These are phyloP conservation scores for Odobenus rosmarus DNA, from an alignment of 2,113 vertebrate species.

Conservation along the genomic window DNA sequence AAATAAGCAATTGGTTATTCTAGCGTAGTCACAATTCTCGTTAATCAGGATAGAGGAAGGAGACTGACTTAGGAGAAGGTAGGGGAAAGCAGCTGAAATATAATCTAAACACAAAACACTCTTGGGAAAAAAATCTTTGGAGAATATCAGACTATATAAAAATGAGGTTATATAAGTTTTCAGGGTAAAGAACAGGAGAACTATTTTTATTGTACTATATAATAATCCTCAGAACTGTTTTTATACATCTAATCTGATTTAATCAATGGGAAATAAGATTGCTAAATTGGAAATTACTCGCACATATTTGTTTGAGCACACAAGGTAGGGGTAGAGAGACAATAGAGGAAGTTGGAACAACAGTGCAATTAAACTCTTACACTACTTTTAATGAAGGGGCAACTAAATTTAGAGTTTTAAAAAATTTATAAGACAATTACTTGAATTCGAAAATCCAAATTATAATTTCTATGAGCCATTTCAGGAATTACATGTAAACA, in stretches of 20 bases:
- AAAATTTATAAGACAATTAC: background rate
- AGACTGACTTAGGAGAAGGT: background rate
- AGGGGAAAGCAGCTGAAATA: background rate
- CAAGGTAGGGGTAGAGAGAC: background rate
- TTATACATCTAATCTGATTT: background rate
- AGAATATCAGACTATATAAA: background rate
- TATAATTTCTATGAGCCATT: background rate
- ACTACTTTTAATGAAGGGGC: constrained; percentile 37
- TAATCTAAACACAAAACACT: background rate
- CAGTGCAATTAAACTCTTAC: background rate
- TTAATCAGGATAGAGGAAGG: background rate
- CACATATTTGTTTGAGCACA: background rate
- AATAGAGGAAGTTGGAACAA: background rate
- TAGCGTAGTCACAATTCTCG: background rate
- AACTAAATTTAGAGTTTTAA: background rate
- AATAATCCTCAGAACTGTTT: background rate
- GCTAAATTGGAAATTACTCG: constrained; percentile 18
- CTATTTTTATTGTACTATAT: background rate
- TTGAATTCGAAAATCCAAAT: constrained; percentile 34
- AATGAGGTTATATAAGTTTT: background rate
- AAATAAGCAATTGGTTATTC: background rate
- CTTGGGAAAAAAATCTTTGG: background rate
- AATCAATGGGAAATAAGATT: background rate
- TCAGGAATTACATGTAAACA: background rate
- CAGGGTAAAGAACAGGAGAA: background rate